These are phyloP conservation scores for Himalopsyche tibetana DNA, from an alignment of 2,888 invertebrate species.

Conservation along the genomic window DNA sequence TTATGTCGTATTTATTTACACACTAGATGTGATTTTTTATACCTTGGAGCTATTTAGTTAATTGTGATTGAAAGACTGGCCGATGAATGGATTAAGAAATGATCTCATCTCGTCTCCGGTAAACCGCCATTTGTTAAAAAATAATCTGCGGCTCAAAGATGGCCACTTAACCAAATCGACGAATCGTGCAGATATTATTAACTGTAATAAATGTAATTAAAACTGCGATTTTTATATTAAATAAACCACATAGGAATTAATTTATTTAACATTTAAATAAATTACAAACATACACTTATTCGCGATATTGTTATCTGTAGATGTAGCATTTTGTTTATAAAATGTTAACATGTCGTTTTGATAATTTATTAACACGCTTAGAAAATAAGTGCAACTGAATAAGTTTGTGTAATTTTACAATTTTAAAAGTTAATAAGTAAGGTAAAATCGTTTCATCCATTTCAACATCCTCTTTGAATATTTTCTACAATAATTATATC, in stretches of 20 bases:
- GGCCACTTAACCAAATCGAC: slow-evolving; percentile 1
- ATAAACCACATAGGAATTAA: neutral
- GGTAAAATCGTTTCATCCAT: too few relatives aligned
- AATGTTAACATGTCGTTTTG: too few relatives aligned
- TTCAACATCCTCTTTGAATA: too few relatives aligned
- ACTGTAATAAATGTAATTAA: neutral
- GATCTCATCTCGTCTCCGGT: slow-evolving; percentile 51
- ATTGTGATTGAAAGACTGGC: slow-evolving; percentile 47
- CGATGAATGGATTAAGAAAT: slow-evolving; percentile 55
- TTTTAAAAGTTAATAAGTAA: too few relatives aligned
- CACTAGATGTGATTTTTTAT: neutral
- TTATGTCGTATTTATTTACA: neutral
- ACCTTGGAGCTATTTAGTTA: slow-evolving; percentile 37
- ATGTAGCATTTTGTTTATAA: too few relatives aligned
- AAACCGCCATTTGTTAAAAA: neutral
- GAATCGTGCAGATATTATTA: neutral
- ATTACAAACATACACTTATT: too few relatives aligned
- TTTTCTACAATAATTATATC: too few relatives aligned
- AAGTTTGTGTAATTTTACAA: too few relatives aligned
- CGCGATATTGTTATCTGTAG: too few relatives aligned
- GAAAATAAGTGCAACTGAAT: too few relatives aligned
- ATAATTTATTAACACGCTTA: too few relatives aligned
- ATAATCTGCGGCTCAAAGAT: neutral
- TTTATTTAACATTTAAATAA: too few relatives aligned
- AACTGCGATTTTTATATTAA: neutral